Evolutionary conservation across 2,797 vertebrate species (phyloP).

Genomic region (Chaenodraco wilsoni): DNA sequence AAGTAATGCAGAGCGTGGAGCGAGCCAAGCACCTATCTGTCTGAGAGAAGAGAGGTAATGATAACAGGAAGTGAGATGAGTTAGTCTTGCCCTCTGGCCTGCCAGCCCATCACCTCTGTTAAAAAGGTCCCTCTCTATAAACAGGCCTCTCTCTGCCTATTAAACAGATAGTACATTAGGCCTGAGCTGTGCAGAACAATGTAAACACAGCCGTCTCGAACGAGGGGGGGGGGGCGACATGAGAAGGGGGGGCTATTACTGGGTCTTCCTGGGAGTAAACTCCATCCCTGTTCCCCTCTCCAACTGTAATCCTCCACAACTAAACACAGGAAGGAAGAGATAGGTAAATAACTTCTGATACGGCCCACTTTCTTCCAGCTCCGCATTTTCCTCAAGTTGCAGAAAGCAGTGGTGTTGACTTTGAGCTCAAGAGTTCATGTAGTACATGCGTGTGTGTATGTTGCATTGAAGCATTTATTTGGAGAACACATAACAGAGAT

Average conservation of each 20-base stretch:
- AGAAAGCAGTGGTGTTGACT: slow-evolving; percentile 9
- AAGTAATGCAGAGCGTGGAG: slow-evolving; percentile 58
- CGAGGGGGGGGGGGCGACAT: neutral
- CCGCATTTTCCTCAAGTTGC: slow-evolving; percentile 30
- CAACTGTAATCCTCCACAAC: slow-evolving; percentile 71
- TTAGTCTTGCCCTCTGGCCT: slow-evolving; percentile 72
- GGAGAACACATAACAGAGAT: slow-evolving; percentile 32
- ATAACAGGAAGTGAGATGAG: slow-evolving; percentile 81
- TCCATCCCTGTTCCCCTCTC: slow-evolving; percentile 61
- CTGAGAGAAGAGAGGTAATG: slow-evolving; percentile 68
- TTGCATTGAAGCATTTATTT: slow-evolving; percentile 36
- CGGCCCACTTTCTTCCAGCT: slow-evolving; percentile 46
- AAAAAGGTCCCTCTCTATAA: slow-evolving; percentile 76
- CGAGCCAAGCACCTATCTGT: slow-evolving; percentile 67
- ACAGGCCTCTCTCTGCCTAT: slow-evolving; percentile 77
- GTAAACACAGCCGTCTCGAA: slow-evolving; percentile 80
- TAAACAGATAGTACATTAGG: slow-evolving; percentile 84
- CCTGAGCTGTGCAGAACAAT: slow-evolving; percentile 61
- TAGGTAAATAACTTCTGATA: slow-evolving; percentile 80
- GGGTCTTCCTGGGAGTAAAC: slow-evolving; percentile 78
- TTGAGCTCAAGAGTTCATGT: slow-evolving; percentile 15
- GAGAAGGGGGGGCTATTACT: slow-evolving; percentile 58
- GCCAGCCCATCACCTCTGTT: slow-evolving; percentile 73
- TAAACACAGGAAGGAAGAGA: slow-evolving; percentile 86
- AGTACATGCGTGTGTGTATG: slow-evolving; percentile 22